These are phyloP conservation scores for Drosophila varians DNA, from an alignment of 1,140 invertebrate species.

Conservation along the genomic window DNA sequence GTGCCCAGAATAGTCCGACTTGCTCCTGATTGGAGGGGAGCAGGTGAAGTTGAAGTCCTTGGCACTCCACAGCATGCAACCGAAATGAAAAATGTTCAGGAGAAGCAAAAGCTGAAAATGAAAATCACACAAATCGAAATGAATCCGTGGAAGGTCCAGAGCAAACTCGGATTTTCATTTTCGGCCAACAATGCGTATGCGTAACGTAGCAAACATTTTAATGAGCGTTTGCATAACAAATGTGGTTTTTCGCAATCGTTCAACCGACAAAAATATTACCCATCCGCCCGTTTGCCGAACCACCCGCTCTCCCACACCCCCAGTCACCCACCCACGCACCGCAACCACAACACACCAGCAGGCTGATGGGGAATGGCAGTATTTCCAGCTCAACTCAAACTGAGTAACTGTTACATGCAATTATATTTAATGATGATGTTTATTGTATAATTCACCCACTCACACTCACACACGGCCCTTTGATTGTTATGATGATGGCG, in stretches of 20 bases:
- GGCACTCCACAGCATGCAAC: neutral
- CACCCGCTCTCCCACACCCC: no score
- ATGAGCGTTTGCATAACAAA: slow-evolving; percentile 78
- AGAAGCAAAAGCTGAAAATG: slow-evolving; percentile 5
- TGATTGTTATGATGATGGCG: slow-evolving; percentile 25
- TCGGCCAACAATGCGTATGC: slow-evolving; percentile 65
- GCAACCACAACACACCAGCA: slow-evolving; percentile 28
- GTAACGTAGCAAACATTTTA: slow-evolving; percentile 74
- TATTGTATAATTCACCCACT: slow-evolving; percentile 53
- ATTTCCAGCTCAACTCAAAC: slow-evolving; percentile 49
- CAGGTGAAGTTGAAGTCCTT: slow-evolving; percentile 27
- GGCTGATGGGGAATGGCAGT: slow-evolving; percentile 14
- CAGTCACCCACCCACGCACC: neutral
- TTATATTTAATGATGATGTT: slow-evolving; percentile 81
- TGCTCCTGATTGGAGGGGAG: slow-evolving; percentile 13
- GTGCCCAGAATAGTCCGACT: slow-evolving; percentile 28
- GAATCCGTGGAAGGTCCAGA: neutral
- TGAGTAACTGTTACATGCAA: slow-evolving; percentile 75
- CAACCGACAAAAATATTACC: slow-evolving; percentile 18
- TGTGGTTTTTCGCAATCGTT: slow-evolving; percentile 53
- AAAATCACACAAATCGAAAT: slow-evolving; percentile 21
- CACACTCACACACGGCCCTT: slow-evolving; percentile 9
- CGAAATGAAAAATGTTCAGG: slow-evolving; percentile 16
- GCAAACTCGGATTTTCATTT: slow-evolving; percentile 38
- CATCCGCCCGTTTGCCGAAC: neutral